phyloP scores from a whole-genome alignment of 37 sponge, comb jelly and placozoan species.

The Bolinopsis microptera region DNA sequence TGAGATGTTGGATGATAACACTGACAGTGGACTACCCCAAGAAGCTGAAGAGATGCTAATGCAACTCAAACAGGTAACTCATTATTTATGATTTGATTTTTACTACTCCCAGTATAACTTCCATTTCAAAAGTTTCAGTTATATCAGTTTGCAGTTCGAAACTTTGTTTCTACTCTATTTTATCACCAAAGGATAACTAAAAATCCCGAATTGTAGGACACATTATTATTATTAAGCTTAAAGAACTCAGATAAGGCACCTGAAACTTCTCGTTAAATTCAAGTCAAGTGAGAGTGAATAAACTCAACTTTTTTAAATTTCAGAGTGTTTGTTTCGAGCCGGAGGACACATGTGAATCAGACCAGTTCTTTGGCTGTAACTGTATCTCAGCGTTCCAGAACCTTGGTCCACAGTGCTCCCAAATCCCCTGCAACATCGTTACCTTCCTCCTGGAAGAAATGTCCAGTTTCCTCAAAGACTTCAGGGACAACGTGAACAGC shows the following conservation, averaged over 20 bases:
- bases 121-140: too few species aligned
- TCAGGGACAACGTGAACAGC: background rate
- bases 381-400: background rate
- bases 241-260: too few species aligned
- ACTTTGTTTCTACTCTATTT: too few species aligned
- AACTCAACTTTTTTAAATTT: too few species aligned
- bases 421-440: background rate
- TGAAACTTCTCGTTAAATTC: too few species aligned
- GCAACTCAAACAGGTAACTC: background rate
- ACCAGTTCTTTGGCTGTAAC: background rate
- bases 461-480: background rate
- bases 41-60: background rate
- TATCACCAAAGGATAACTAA: too few species aligned
- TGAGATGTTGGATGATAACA: background rate
- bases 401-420: background rate
- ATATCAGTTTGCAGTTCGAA: too few species aligned
- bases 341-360: background rate
- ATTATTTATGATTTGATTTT: too few species aligned
- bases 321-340: background rate
- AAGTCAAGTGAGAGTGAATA: too few species aligned
- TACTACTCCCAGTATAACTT: too few species aligned
- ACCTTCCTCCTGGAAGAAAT: background rate
- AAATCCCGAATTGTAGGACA: too few species aligned
- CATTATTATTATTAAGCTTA: too few species aligned
- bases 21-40: background rate